Evolutionary conservation across 2,888 invertebrate genomes (phyloP), one percentile per base, ranked within the genome.

Genomic region (Agapetus fuscipes): DNA sequence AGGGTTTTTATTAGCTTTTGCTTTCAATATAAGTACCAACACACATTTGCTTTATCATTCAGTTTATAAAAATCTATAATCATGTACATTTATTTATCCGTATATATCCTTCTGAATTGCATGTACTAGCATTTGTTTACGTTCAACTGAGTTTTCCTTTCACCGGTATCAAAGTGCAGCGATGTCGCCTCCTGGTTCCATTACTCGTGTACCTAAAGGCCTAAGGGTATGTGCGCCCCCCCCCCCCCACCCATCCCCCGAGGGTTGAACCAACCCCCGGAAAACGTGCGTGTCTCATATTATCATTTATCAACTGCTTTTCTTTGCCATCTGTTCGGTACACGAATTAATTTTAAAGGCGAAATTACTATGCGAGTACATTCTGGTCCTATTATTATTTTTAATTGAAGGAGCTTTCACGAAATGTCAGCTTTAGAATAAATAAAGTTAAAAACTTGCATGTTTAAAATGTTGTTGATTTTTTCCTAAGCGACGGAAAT

Each of bases 331-430:
- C 41, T 46, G 39, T 41, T 44, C 37, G 36, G 41, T 44, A 43
- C 43, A 46, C 46, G 46, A 46, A 46, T 46, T 44, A 39, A 46
- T 46, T 46, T 46, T 39, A 30, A 38, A 38, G 43, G 4, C 4
- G 9, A 4, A 20, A 9, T 20, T 20, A 6, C 5, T 20, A 20
- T 9, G 5, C 20, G 5, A 9, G 20, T 20, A 20, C 20, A 20
- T 9, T 20, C 20, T 4, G 4, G 9, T 20, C 4, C 20, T 20
- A 6, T 9, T 20, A 20, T 20, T 20, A 20, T 20, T 9, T 20
- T 20, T 20, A 20, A 20, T 20, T 4, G 4, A 4, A 4, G 20
- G 5, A 6, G 20, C 20, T 20, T n/a, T n/a, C n/a, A n/a, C n/a
- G n/a, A n/a, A n/a, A n/a, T n/a, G 20, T 9, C 5, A 20, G 20